Conservation (phyloP, 2,797 vertebrate genomes). For the Acanthurus leucopareius region DNA sequence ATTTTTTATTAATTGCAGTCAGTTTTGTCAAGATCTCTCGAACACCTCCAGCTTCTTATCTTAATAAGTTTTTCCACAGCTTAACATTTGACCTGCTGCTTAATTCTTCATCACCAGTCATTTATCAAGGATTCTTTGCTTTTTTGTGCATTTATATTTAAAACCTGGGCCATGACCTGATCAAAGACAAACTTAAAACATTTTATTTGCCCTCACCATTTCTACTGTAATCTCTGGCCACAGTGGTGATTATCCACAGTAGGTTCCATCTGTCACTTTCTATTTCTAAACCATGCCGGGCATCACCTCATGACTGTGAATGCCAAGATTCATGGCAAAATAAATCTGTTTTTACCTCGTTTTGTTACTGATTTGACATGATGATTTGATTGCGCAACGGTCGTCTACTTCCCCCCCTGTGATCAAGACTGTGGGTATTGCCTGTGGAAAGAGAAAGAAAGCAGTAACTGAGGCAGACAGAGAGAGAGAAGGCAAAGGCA, state of each 20-base stretch:
- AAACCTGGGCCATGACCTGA: neutral
- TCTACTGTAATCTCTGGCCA: slow-evolving; percentile 37
- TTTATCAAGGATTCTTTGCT: neutral
- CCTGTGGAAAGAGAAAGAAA: slow-evolving; percentile 29
- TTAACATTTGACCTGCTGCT: slow-evolving; percentile 4
- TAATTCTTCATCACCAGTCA: neutral
- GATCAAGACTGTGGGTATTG: slow-evolving; percentile 37
- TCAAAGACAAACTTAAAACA: neutral
- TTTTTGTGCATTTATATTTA: neutral
- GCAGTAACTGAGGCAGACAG: slow-evolving; percentile 18
- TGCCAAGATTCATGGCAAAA: slow-evolving; percentile 45
- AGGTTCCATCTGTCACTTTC: slow-evolving; percentile 70
- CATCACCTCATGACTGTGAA: slow-evolving; percentile 20
- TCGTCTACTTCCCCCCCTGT: slow-evolving; percentile 18
- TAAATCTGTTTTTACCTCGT: slow-evolving; percentile 35
- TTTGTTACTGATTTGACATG: slow-evolving; percentile 39
- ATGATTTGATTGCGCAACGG: slow-evolving; percentile 60
- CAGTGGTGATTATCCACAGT: slow-evolving; percentile 41
- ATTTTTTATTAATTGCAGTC: neutral
- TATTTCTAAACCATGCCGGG: slow-evolving; percentile 57
- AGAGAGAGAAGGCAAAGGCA: slow-evolving; percentile 40
- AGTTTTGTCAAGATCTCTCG: neutral
- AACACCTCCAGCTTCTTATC: neutral
- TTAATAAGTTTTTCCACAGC: neutral
- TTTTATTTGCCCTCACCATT: neutral